A percentile compares a stretch with the other conserved stretches of the same genome.
These are phyloP conservation scores for Nomada lathburiana DNA, from an alignment of 2,888 invertebrate species.

Conservation along the genomic window DNA sequence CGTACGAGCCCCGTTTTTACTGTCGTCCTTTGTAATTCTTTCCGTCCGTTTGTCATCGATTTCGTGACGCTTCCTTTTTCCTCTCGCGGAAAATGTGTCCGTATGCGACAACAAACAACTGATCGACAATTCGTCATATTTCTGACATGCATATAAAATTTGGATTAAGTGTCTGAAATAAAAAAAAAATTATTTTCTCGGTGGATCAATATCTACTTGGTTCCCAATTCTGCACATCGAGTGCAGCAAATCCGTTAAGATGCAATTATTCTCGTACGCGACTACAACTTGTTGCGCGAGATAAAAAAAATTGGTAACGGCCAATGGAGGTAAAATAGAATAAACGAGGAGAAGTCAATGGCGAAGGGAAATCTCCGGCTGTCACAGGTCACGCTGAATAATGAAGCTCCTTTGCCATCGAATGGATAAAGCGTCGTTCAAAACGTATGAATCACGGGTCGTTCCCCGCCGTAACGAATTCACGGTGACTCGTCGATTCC, in stretches of 20 bases:
- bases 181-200: neutral
- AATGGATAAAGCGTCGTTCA: neutral
- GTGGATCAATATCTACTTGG: neutral
- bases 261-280: neutral
- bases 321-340: neutral
- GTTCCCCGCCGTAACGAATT: constrained; percentile 9
- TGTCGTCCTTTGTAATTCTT: constrained; percentile 52
- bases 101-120: neutral
- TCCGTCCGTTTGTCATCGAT: constrained; percentile 1
- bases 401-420: constrained; percentile 13
- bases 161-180: no score
- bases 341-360: neutral
- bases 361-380: constrained; percentile 6
- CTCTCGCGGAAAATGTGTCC: neutral
- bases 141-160: neutral
- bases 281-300: constrained; percentile 7
- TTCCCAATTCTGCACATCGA: neutral
- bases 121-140: neutral
- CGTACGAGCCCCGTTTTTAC: constrained; percentile 58
- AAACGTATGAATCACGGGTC: neutral
- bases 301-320: constrained; percentile 7
- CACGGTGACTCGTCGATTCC: constrained; percentile 1
- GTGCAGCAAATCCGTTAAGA: neutral
- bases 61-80: neutral
- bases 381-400: constrained; percentile 9